Base-by-base conservation (phyloP, 35 echinoderm and acorn worm genomes). In the Strongylocentrotus purpuratus region DNA sequence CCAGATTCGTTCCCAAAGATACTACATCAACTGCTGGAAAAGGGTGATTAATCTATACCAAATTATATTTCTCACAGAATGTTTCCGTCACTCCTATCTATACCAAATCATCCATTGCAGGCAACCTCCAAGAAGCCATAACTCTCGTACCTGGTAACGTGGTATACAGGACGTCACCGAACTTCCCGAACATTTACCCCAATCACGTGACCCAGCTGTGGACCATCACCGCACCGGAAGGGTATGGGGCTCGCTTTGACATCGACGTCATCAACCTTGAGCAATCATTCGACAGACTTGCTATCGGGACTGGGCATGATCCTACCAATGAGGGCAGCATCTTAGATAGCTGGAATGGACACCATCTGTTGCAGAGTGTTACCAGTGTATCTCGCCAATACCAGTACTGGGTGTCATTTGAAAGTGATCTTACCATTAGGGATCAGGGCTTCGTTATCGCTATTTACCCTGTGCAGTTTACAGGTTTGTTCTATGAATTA, bases 271-370 rank as follows among this genome's bases (percentile, higher is more conserved):
- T 93, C 45, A 46, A 33, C 46, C 10, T 93, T 18, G 91, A 93
- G 31, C 18, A 7, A 5, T 58, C 48, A 4, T 93, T 93, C n/a
- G 91, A 93, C 8, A 47, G 48, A 48, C 91, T 93, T 14, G 10
- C 46, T 9, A 93, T 93, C n/a, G 91, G 91, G 11, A 93, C 91
- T 47, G 91, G 91, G 28, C 91, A 93, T 32, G 91, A 93, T 93
- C 31, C 91, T 55, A 46, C 91, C 32, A 41, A 41, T 89, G 32
- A 89, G 1, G 33, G 65, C 65, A 78, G 65, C 22, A n/a, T 78
- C 65, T 78, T 78, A 8, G 65, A 22, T 6, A 78, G 65, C 65
- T 78, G 65, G 65, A 78, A 15, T 1, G 65, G 65, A n/a, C 65
- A 78, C 20, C 65, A 78, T 28, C 22, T 78, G 65, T 7, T 78